phyloP scores from a whole-genome alignment of 2,888 invertebrate species.

The Volucella bombylans region DNA sequence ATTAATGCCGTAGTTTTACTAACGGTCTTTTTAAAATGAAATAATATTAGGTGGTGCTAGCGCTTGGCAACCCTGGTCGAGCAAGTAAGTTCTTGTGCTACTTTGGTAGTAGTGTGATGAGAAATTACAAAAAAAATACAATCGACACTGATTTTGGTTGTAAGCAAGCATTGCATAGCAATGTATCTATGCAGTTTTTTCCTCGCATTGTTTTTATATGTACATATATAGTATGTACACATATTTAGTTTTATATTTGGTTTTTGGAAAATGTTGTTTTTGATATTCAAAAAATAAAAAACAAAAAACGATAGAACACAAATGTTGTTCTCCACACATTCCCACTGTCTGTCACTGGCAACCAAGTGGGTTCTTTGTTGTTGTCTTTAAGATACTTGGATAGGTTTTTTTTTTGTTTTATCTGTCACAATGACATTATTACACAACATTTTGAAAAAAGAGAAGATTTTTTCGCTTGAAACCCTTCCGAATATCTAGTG shows the following conservation, averaged over 20 bases:
- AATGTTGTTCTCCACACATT: constrained; percentile 32
- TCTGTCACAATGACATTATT: constrained; percentile 59
- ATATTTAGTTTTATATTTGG: not conserved
- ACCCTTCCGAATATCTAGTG: constrained; percentile 2
- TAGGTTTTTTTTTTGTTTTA: constrained; percentile 27
- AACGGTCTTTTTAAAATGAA: too few relatives aligned
- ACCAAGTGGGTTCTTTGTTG: constrained; percentile 13
- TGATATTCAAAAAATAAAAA: constrained; percentile 5
- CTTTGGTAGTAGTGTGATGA: constrained; percentile 44
- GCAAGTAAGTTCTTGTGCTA: constrained; percentile 50
- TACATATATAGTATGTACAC: constrained; percentile 11
- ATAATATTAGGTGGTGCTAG: too few relatives aligned
- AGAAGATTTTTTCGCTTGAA: constrained; percentile 27
- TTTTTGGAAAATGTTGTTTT: constrained; percentile 30
- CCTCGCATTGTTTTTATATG: constrained; percentile 5
- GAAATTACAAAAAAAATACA: too few relatives aligned
- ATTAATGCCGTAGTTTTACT: too few relatives aligned
- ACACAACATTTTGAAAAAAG: constrained; percentile 61
- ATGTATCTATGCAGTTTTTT: constrained; percentile 56
- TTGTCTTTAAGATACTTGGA: constrained; percentile 9
- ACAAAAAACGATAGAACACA: constrained; percentile 3
- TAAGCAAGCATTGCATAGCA: constrained; percentile 29
- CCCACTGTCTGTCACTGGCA: not conserved
- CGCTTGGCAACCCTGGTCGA: not conserved
- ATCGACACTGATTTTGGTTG: constrained; percentile 12